Base-by-base conservation (phyloP, 2,113 vertebrate species). In the Sinocyclocheilus grahami region DNA sequence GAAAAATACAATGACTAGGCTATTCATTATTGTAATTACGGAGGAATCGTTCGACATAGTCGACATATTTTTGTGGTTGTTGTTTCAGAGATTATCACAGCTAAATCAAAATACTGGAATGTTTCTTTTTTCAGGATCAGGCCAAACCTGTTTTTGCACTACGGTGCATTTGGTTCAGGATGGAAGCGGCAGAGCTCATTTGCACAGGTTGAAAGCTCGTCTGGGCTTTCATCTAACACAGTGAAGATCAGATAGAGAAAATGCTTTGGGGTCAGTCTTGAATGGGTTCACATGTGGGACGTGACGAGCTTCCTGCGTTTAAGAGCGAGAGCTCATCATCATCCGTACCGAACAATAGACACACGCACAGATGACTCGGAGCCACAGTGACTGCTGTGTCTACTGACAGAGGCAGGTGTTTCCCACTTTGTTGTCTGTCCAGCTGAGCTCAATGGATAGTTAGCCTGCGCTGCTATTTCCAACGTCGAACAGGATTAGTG, bases 381-480 rank as follows among this genome's bases (percentile, higher is more conserved):
- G 91, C 77, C 79, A 11, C 53, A 1, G 76, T 67, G 85, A 87
- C 85, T 80, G 53, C 69, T 16, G 37, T 20, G 20, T 82, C 79
- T 89, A 88, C 85, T 88, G 69, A 90, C 88, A 87, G 72, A 82
- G 67, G 84, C 94, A 94, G 94, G 94, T 95, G 93, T 87, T 93
- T 94, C 93, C 93, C 89, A 83, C 90, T 86, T 60, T 82, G 82
- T 65, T 82, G 87, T 71, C 74, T 39, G 48, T 85, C 86, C 88
- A 88, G 85, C 82, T 83, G 69, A 88, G 55, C 55, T 78, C 39
- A 86, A 71, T 85, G 74, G 78, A 82, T 74, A 69, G 51, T 84
- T 69, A 86, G 63, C 51, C 79, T 13, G 65, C 39, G 27, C 78
- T 58, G 67, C 90, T 90, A 87, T 89, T 93, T 91, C 82, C 88